These are phyloP conservation scores for Saxicola maurus DNA, from an alignment of 2,797 vertebrate species.

Conservation along the genomic window DNA sequence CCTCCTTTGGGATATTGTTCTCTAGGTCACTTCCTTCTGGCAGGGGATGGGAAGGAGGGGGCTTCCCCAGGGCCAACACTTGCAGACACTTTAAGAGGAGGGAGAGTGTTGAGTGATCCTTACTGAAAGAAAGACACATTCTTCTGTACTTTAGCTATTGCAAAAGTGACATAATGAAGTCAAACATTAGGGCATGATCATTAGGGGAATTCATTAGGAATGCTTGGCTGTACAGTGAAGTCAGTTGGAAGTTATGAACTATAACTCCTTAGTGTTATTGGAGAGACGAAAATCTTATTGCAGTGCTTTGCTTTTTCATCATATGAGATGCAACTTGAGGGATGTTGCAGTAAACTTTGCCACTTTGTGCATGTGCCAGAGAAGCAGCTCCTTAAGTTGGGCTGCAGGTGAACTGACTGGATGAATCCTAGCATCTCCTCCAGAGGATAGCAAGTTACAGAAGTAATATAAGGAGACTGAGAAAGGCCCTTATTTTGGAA, in stretches of 20 bases:
- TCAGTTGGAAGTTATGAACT: conserved; percentile 58
- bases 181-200: conserved; percentile 60
- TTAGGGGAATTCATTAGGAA: conserved; percentile 58
- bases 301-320: neutral
- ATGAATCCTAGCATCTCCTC: neutral
- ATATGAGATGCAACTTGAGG: neutral
- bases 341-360: neutral
- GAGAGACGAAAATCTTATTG: neutral
- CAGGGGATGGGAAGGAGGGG: neutral
- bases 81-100: neutral
- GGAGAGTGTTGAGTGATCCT: conserved; percentile 29
- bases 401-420: neutral
- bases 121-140: conserved; percentile 52
- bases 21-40: neutral
- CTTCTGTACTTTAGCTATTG: conserved; percentile 30
- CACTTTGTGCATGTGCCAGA: neutral
- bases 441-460: neutral
- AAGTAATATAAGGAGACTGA: neutral
- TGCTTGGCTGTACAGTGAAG: conserved; percentile 53
- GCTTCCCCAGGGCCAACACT: neutral
- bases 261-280: conserved; percentile 4
- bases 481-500: neutral
- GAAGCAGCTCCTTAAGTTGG: neutral
- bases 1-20: neutral
- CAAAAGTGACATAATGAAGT: conserved; percentile 61